Evolutionary conservation across 2,888 invertebrate species (phyloP), one percentile per base, ranked within the genome.

Genomic region (Amblyteles armatorius): DNA sequence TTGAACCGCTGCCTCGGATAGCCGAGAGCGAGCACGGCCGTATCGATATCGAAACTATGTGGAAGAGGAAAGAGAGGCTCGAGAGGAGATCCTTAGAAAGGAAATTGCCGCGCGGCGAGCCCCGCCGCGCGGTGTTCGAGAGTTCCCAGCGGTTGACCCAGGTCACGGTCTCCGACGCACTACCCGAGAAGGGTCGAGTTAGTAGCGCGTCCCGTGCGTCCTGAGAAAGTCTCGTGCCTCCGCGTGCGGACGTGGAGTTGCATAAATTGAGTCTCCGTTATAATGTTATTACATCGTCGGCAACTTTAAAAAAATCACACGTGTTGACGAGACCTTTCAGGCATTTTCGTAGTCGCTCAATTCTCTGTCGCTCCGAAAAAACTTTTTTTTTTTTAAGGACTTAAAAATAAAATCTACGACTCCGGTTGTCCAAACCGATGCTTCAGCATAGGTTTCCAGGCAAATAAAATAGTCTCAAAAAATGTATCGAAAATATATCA

Each of bases 111-210:
- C 60, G 72, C 52, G 48, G 68, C 29, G 40, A 48, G 33, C 40
- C 16, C 36, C 55, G 68, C 67, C 36, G 74, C 33, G 60, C 72
- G 76, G 40, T 33, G 74, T 22, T 22, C 69, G 52, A 68, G 72
- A 82, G 63, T 82, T 82, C 29, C 78, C 74, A 50, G 60, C 50
- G 73, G 76, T 85, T 85, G 79, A 85, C 85, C 76, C 79, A 79
- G 85, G 85, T 85, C 85, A 82, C 67, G 82, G 68, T 79, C 65
- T 65, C 57, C 52, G 65, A 65, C 68, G 60, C 50, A 72, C 72
- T 72, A 72, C 57, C 50, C 52, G 76, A 77, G 72, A 82, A 82
- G 82, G 79, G 72, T 79, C 76, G 71, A 71, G 74, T 79, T 79
- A 79, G 72, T 44, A 44, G 44, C 44, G 44, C 67, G 57, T 77